Evolutionary conservation across 2,888 invertebrate genomes (phyloP).

Genomic region (Phlogophora meticulosa): DNA sequence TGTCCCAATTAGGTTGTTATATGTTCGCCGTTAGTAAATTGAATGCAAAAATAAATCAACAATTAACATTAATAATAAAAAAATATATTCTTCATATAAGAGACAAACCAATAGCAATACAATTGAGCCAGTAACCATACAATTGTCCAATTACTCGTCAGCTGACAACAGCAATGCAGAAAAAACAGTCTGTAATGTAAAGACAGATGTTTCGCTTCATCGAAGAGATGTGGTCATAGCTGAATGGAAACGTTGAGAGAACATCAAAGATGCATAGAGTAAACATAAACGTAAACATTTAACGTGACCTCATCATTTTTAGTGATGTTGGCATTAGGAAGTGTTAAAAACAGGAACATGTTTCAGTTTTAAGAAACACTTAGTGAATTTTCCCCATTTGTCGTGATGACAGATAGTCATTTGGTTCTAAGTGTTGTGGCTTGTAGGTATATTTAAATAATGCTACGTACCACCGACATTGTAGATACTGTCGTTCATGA

Average conservation of each 20-base stretch:
- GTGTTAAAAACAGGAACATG: conserved; percentile 6
- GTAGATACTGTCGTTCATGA: neutral
- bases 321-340: conserved; percentile 26
- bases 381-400: conserved; percentile 18
- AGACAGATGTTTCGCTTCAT: conserved; percentile 64
- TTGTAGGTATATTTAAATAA: neutral
- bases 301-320: conserved; percentile 42
- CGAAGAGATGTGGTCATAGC: conserved; percentile 47
- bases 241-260: conserved; percentile 63
- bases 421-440: neutral
- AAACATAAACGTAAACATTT: conserved; percentile 59
- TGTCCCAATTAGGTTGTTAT: too few species aligned
- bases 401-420: conserved; percentile 27
- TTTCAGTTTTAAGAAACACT: conserved; percentile 14
- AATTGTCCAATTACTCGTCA: too few species aligned
- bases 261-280: conserved; percentile 65
- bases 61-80: too few species aligned
- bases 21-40: too few species aligned
- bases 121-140: too few species aligned
- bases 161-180: too few species aligned
- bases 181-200: conserved; percentile 10
- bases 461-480: neutral
- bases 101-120: too few species aligned
- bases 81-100: too few species aligned
- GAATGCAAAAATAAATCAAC: too few species aligned